Evolutionary conservation across 2,888 invertebrate genomes (phyloP), one percentile per base, ranked within the genome.

Genomic region (Eupeodes latifasciatus): DNA sequence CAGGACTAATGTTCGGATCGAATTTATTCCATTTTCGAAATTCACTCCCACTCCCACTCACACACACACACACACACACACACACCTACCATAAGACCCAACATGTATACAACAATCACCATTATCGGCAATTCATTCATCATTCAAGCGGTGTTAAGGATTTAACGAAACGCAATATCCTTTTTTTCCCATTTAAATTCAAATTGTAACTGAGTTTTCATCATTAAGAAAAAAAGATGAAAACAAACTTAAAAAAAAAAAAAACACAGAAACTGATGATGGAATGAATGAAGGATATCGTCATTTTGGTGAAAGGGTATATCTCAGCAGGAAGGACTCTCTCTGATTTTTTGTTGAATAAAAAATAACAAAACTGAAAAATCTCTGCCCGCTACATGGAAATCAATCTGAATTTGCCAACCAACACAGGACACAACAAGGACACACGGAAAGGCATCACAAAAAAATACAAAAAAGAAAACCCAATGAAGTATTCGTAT

Each of bases 361-460:
- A 11, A 36, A 66, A 64, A 19, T 7, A 64, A 11, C 14, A 66
- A n/a, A 27, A 27, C 27, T 27, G 27, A 27, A 62, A 84, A 88
- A 88, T 88, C 88, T 78, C 88, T 64, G 77, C 47, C 61, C 67
- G 59, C 14, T 64, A 88, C 84, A 81, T 72, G 51, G 84, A 84
- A 81, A 88, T 84, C 88, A 88, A 88, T 88, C 88, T 88, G 81
- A 78, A 81, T 88, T 88, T 81, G 71, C 84, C 78, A 76, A 61
- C 84, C 78, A 76, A 61, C n/a, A n/a, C n/a, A n/a, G n/a, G n/a
- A 53, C 72, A 67, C 66, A 61, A 78, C 78, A 55, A 75, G 16
- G 53, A 78, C 55, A 11, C 11, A 14, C 64, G 49, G 51, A 16
- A 49, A 57, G 51, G 27, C 59, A n/a, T 5, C 10, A n/a, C 14